Conservation (phyloP, 2,888 invertebrate species). For the Rhagonycha fulva region DNA sequence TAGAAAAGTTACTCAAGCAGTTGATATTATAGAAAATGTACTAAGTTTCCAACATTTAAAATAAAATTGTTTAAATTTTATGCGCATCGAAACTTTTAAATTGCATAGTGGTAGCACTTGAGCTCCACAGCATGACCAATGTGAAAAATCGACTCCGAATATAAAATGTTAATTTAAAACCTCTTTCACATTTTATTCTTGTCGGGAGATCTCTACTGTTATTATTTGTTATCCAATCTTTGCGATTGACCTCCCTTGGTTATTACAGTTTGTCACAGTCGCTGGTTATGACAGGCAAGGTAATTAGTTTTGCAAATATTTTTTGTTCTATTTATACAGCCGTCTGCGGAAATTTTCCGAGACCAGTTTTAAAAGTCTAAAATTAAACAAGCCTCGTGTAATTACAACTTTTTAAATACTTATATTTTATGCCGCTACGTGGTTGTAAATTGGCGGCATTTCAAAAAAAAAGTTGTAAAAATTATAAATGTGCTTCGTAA, state of each 20-base stretch:
- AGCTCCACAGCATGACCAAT: conserved; percentile 17
- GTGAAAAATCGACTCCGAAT: conserved; percentile 10
- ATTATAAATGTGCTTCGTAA: background rate
- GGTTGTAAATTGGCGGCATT: conserved; percentile 3
- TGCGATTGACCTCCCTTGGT: conserved; percentile 33
- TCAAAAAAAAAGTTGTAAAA: background rate
- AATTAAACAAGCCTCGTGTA: background rate
- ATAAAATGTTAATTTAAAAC: conserved; percentile 36
- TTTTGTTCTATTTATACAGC: conserved; percentile 5
- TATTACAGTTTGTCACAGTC: conserved; percentile 34
- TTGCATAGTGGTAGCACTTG: background rate
- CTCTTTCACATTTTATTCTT: conserved; percentile 15
- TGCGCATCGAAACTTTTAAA: background rate
- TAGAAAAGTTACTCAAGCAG: background rate
- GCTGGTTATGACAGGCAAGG: conserved; percentile 31
- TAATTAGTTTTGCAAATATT: conserved; percentile 31
- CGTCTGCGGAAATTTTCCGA: conserved; percentile 4
- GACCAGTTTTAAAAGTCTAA: conserved; percentile 3
- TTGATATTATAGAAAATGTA: background rate
- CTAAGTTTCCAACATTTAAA: background rate
- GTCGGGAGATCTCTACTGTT: conserved; percentile 33
- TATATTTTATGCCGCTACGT: background rate
- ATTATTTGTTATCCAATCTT: conserved; percentile 31
- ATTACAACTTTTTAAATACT: conserved; percentile 9
- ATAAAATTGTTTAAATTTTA: background rate